Conservation (phyloP, 1,140 invertebrate genomes). For the Drosophila yakuba region DNA sequence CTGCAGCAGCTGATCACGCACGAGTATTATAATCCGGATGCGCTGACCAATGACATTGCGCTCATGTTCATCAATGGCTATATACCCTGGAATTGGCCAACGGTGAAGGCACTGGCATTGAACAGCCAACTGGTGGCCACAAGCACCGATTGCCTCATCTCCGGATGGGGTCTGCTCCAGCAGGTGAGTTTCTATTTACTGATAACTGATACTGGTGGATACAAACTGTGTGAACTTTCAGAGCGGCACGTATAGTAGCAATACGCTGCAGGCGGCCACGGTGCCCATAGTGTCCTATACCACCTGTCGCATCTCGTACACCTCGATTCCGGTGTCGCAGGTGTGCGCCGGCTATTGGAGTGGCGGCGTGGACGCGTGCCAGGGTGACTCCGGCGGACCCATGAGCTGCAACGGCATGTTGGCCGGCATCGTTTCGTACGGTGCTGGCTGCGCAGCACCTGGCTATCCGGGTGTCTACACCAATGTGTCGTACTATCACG, state of each 20-base stretch:
- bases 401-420: conserved; percentile 70
- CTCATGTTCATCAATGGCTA: conserved; percentile 69
- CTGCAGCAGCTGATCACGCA: conserved; percentile 57
- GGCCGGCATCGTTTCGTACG: conserved; percentile 86
- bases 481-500: conserved; percentile 86
- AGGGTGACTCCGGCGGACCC: conserved; percentile 83
- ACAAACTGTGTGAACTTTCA: not conserved
- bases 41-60: conserved; percentile 58
- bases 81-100: conserved; percentile 45
- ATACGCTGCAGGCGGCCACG: conserved; percentile 32
- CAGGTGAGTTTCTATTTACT: conserved; percentile 20
- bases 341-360: conserved; percentile 59
- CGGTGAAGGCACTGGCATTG: conserved; percentile 38
- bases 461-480: conserved; percentile 88
- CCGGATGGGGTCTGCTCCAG: conserved; percentile 61
- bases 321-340: conserved; percentile 8
- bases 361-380: conserved; percentile 73
- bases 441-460: conserved; percentile 86
- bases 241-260: conserved; percentile 20
- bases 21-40: conserved; percentile 19
- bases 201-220: not conserved
- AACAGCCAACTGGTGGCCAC: not conserved
- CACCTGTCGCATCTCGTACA: conserved; percentile 42
- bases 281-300: conserved; percentile 44
- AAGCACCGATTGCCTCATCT: conserved; percentile 43